Base-by-base conservation (phyloP, 2,888 invertebrate species). In the Drosophila mimica region DNA sequence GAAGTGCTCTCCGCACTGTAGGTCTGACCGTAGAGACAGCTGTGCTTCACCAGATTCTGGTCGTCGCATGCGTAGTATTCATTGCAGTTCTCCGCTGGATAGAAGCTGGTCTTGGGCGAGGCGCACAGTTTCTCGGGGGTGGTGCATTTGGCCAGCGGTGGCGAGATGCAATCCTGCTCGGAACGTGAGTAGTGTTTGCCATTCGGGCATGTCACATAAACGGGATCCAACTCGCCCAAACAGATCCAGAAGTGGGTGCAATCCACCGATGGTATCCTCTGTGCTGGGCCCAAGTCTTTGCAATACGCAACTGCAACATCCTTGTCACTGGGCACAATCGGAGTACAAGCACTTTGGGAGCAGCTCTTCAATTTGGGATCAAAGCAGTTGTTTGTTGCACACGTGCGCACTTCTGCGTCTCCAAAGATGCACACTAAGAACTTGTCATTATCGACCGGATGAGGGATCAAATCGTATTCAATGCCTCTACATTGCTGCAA, bases 181-280 rank as follows among this genome's bases (percentile, higher is more conserved):
- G 61, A 69, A 13, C 70, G 71, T 11, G 71, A 69, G 25, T 43
- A 71, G 31, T 71, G 71, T 3, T 38, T 30, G 40, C 69, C 71
- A 31, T 58, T 48, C 0, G 71, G 71, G 0, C 71, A 71, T 25
- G 25, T 15, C 3, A 28, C 71, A 62, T 69, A 71, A 15, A 71
- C 52, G 17, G 71, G 71, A 2, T 71, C 57, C 33, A 52, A n/a
- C 0, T 38, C 38, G 40, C 48, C 57, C 34, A 71, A 28, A 13
- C 71, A 71, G 13, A 71, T 58, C 66, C 71, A 71, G 36, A 65
- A 66, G 30, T 73, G 71, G 30, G 15, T 11, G 33, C 73, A 73
- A 13, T 71, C 64, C 17, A 60, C 13, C 3, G 72, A 59, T 1
- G 70, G 56, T 36, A 67, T 69, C 9, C n/a, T 36, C 46, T 48